Conservation (phyloP, 2,113 vertebrate species). For the Podiceps cristatus region DNA sequence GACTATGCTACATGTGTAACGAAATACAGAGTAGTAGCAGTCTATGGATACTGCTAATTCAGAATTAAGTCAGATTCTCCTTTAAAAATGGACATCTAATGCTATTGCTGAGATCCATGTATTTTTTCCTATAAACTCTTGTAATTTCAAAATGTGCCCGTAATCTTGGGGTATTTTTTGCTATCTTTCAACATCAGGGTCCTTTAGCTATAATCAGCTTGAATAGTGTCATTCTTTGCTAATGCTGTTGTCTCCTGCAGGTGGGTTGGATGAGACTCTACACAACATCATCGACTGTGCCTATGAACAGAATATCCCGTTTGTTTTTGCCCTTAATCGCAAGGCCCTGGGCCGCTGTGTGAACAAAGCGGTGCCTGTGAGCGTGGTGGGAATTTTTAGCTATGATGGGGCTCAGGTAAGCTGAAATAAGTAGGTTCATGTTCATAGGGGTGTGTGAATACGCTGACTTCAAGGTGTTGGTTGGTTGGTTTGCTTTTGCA, state of each 20-base stretch:
- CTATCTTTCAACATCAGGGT: not conserved
- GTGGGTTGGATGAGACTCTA: constrained; percentile 94
- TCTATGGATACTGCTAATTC: not conserved
- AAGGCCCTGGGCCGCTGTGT: constrained; percentile 93
- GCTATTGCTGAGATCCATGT: accelerated
- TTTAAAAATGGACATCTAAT: not conserved
- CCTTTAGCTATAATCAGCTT: not conserved
- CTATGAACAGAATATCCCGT: constrained; percentile 90
- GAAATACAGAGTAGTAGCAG: not conserved
- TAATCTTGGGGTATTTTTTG: not conserved
- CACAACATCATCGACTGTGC: constrained; percentile 91
- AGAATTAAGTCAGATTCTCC: not conserved
- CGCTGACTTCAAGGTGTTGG: not conserved
- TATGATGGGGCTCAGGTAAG: constrained; percentile 97
- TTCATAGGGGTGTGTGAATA: not conserved
- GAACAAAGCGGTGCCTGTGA: constrained; percentile 96
- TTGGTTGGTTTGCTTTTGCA: not conserved
- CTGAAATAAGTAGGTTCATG: not conserved
- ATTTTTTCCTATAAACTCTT: not conserved
- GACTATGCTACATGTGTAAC: not conserved
- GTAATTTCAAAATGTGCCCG: not conserved
- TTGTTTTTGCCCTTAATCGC: constrained; percentile 94
- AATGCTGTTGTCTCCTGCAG: constrained; percentile 61
- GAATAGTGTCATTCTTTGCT: not conserved
- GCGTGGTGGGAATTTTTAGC: constrained; percentile 97